These are phyloP conservation scores for Calephelis nemesis DNA, from an alignment of 1,140 invertebrate genomes.

Conservation along the genomic window DNA sequence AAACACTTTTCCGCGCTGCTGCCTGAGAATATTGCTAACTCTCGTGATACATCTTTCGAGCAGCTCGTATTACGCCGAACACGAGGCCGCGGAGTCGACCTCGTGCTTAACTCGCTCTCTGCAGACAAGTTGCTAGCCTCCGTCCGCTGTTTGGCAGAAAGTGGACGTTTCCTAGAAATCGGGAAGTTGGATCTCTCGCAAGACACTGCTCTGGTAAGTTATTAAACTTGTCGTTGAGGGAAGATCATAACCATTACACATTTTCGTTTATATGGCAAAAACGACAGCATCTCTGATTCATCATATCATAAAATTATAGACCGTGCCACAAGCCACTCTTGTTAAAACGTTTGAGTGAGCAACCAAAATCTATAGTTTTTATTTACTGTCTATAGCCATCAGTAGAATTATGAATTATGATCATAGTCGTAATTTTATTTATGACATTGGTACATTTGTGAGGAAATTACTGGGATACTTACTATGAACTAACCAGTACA, in stretches of 20 bases:
- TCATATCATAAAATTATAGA: too few relatives aligned
- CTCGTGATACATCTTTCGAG: constrained; percentile 85
- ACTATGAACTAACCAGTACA: too few relatives aligned
- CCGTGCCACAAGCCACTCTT: too few relatives aligned
- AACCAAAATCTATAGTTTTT: too few relatives aligned
- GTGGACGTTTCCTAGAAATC: constrained; percentile 97
- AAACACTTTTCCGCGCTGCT: constrained; percentile 90
- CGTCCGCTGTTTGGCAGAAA: constrained; percentile 91
- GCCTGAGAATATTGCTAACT: constrained; percentile 87
- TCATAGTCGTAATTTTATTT: too few relatives aligned
- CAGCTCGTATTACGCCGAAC: constrained; percentile 89
- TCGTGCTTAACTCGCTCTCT: constrained; percentile 96
- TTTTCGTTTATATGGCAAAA: constrained; percentile 78
- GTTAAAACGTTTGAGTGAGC: too few relatives aligned
- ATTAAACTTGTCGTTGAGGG: too few relatives aligned
- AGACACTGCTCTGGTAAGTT: constrained; percentile 23
- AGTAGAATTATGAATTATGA: too few relatives aligned
- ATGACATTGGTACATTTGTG: too few relatives aligned
- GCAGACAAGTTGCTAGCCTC: constrained; percentile 96
- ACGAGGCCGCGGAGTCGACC: constrained; percentile 91
- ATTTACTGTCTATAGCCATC: too few relatives aligned
- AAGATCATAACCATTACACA: neutral
- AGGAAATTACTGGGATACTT: too few relatives aligned
- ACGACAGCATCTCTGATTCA: too few relatives aligned
- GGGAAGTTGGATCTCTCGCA: constrained; percentile 98